Percentiles rank a stretch among this genome's conserved stretches.
These are phyloP conservation scores for Tanypteryx hageni DNA, from an alignment of 2,888 invertebrate genomes.

Conservation along the genomic window DNA sequence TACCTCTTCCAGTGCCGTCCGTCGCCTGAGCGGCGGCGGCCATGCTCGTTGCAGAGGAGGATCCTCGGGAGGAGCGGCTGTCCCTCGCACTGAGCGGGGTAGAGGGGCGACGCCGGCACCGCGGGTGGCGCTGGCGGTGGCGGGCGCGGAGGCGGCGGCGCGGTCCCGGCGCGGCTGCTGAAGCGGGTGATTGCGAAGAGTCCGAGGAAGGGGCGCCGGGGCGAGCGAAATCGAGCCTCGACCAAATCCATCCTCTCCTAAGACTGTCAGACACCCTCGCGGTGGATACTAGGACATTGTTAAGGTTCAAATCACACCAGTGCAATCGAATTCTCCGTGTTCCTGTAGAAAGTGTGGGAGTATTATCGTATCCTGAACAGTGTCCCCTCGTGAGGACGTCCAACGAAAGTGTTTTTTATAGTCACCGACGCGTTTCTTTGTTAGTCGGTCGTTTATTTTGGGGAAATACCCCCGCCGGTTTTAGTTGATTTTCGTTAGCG, in stretches of 20 bases:
- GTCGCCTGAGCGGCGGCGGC: conserved; percentile 61
- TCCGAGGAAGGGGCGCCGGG: conserved; percentile 6
- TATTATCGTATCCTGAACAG: conserved; percentile 30
- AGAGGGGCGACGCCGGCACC: conserved; percentile 53
- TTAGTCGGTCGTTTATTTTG: conserved; percentile 43
- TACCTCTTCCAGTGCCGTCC: conserved; percentile 45
- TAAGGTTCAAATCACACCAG: conserved; percentile 25
- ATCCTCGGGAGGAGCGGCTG: conserved; percentile 52
- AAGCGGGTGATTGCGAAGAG: background rate
- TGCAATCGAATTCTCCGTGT: conserved; percentile 56
- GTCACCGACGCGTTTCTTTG: conserved; percentile 16
- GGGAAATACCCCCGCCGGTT: conserved; percentile 32
- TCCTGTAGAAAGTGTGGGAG: conserved; percentile 50
- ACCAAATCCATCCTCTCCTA: conserved; percentile 8
- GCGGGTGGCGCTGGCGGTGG: conserved; percentile 61
- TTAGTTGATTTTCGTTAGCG: conserved; percentile 52
- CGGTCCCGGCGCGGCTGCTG: conserved; percentile 64
- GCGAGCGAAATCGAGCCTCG: conserved; percentile 9
- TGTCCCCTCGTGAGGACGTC: conserved; percentile 44
- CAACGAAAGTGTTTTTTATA: conserved; percentile 27
- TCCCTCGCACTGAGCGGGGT: conserved; percentile 55
- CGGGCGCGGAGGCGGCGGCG: conserved; percentile 60
- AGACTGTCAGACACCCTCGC: conserved; percentile 39
- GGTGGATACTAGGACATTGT: conserved; percentile 38
- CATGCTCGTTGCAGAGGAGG: conserved; percentile 61